Conservation (phyloP, 2,888 invertebrate genomes). For the Trichacis sp. region DNA sequence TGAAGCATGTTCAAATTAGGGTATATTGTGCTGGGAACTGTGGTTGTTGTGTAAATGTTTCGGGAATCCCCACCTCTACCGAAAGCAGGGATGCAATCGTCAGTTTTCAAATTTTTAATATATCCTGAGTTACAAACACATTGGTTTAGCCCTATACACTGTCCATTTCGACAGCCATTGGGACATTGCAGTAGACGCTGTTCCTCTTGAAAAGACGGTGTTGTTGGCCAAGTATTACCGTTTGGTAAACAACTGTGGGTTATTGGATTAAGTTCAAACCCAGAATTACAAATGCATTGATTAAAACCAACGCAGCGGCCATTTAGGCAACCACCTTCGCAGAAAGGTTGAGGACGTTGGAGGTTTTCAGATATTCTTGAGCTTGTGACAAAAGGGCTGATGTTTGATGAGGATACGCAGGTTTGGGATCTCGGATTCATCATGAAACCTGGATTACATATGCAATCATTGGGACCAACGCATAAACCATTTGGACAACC, state of each 20-base stretch:
- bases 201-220: constrained; percentile 45
- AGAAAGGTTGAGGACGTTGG: constrained; percentile 36
- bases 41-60: background rate
- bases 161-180: constrained; percentile 79
- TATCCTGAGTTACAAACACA: constrained; percentile 81
- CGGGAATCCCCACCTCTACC: background rate
- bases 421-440: constrained; percentile 15
- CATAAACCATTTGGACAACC: constrained; percentile 63
- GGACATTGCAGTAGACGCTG: constrained; percentile 75
- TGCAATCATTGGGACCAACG: constrained; percentile 72
- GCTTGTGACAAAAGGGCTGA: too few species aligned
- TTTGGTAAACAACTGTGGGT: constrained; percentile 5
- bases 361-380: too few species aligned
- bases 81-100: background rate
- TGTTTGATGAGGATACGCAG: background rate
- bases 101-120: constrained; percentile 71
- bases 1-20: background rate
- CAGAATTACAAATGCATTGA: constrained; percentile 71
- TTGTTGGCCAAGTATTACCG: constrained; percentile 59
- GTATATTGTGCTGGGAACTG: background rate
- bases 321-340: constrained; percentile 63
- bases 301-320: constrained; percentile 71
- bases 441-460: constrained; percentile 70
- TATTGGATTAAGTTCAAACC: constrained; percentile 57
- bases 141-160: constrained; percentile 79